Conservation (phyloP, 2,113 vertebrate genomes). For the Scomber japonicus region DNA sequence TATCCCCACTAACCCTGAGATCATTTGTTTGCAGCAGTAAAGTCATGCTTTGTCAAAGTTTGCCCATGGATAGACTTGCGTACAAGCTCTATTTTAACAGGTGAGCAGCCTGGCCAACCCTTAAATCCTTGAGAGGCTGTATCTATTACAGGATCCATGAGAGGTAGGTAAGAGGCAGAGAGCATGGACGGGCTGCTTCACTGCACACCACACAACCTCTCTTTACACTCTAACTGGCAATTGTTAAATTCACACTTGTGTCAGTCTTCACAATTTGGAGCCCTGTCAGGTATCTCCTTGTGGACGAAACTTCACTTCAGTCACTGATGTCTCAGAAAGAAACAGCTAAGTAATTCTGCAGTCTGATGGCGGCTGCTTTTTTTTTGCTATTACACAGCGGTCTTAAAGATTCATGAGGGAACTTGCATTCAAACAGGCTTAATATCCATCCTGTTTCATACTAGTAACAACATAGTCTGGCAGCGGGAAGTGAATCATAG, state of each 20-base stretch:
- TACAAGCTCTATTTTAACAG: slow-evolving; percentile 67
- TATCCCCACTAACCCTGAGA: neutral
- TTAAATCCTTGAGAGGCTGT: slow-evolving; percentile 70
- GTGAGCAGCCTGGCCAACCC: slow-evolving; percentile 62
- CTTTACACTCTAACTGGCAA: slow-evolving; percentile 68
- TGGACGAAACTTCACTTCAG: slow-evolving; percentile 45
- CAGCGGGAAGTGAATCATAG: slow-evolving; percentile 73
- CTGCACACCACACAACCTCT: slow-evolving; percentile 68
- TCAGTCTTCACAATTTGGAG: slow-evolving; percentile 74
- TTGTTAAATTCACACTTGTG: slow-evolving; percentile 75
- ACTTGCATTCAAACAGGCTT: slow-evolving; percentile 64
- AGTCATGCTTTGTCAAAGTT: slow-evolving; percentile 49
- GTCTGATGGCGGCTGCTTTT: slow-evolving; percentile 29
- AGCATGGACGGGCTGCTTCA: slow-evolving; percentile 64
- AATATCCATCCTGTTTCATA: slow-evolving; percentile 64
- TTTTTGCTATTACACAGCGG: slow-evolving; percentile 44
- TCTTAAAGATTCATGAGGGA: slow-evolving; percentile 72
- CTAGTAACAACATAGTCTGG: slow-evolving; percentile 55
- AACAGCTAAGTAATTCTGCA: slow-evolving; percentile 50
- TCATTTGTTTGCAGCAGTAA: slow-evolving; percentile 40
- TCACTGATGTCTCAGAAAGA: slow-evolving; percentile 34
- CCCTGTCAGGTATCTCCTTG: slow-evolving; percentile 61
- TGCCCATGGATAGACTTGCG: slow-evolving; percentile 38
- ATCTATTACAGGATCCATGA: slow-evolving; percentile 76
- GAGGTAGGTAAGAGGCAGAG: slow-evolving; percentile 67